Evolutionary conservation across 1,140 invertebrate species (phyloP).

Genomic region (Bombus consobrinus): DNA sequence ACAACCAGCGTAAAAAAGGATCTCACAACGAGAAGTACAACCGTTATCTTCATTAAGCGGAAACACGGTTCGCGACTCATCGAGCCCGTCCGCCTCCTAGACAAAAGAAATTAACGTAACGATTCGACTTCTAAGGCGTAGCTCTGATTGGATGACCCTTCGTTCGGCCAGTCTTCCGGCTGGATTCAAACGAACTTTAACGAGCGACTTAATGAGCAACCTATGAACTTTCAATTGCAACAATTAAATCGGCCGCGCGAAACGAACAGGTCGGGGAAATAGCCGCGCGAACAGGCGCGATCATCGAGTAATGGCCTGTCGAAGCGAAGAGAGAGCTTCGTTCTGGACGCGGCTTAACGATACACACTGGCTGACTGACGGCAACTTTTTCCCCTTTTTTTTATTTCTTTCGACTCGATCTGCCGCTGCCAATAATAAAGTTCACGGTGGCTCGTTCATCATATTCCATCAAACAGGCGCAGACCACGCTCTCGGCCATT

Average conservation of each 20-base stretch:
- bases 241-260: conserved; percentile 32
- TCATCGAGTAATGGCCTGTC: conserved; percentile 32
- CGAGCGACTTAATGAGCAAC: conserved; percentile 50
- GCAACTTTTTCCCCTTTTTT: conserved; percentile 27
- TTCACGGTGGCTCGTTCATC: conserved; percentile 74
- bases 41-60: conserved; percentile 24
- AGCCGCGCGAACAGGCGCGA: conserved; percentile 14
- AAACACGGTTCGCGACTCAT: conserved; percentile 1
- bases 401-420: conserved; percentile 59
- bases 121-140: conserved; percentile 41
- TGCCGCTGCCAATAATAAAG: conserved; percentile 68
- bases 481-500: conserved; percentile 53
- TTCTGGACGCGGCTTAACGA: conserved; percentile 52
- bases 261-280: neutral
- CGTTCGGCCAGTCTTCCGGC: conserved; percentile 13
- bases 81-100: neutral
- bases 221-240: conserved; percentile 35
- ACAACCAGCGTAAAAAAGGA: neutral
- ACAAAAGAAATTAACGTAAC: conserved; percentile 44
- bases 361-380: conserved; percentile 39
- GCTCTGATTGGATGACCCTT: conserved; percentile 51
- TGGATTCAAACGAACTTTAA: conserved; percentile 45
- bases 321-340: conserved; percentile 32
- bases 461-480: conserved; percentile 75
- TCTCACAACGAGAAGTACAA: neutral